A percentile compares a stretch with the other conserved stretches of the same genome.
Evolutionary conservation across 1,140 invertebrate species (phyloP).

Genomic region (Heliothis subflexa): DNA sequence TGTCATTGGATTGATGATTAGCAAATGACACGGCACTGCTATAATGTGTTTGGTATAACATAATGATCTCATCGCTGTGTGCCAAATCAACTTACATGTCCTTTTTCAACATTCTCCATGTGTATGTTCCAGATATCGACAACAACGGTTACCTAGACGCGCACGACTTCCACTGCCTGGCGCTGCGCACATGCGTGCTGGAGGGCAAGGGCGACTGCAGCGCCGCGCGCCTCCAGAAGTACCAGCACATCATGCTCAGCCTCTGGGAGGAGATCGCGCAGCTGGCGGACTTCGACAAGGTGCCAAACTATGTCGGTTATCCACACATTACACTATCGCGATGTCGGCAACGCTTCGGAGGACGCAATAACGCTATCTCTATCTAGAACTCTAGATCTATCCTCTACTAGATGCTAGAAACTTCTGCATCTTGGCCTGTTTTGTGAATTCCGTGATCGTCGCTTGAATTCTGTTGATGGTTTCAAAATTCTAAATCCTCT

Average conservation of each 20-base stretch:
- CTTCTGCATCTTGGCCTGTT: constrained; percentile 21
- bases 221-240: constrained; percentile 89
- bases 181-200: constrained; percentile 91
- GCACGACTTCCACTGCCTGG: constrained; percentile 93
- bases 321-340: constrained; percentile 61
- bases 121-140: constrained; percentile 90
- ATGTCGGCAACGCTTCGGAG: constrained; percentile 58
- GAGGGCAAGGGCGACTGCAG: constrained; percentile 94
- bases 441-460: constrained; percentile 18
- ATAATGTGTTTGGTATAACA: too few species aligned
- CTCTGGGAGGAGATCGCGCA: constrained; percentile 94
- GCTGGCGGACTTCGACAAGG: constrained; percentile 94
- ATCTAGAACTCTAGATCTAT: constrained; percentile 8
- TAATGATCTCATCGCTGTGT: too few species aligned
- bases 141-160: constrained; percentile 93
- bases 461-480: not conserved
- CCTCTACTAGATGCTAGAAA: constrained; percentile 5
- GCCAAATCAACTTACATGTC: not conserved
- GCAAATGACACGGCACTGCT: too few species aligned
- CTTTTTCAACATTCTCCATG: not conserved
- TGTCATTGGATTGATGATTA: not conserved
- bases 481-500: not conserved
- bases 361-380: constrained; percentile 47
- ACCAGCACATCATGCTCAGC: constrained; percentile 93
- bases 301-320: constrained; percentile 86